Evolutionary conservation across 2,888 invertebrate species (phyloP).

Genomic region (Drosophila lutescens): DNA sequence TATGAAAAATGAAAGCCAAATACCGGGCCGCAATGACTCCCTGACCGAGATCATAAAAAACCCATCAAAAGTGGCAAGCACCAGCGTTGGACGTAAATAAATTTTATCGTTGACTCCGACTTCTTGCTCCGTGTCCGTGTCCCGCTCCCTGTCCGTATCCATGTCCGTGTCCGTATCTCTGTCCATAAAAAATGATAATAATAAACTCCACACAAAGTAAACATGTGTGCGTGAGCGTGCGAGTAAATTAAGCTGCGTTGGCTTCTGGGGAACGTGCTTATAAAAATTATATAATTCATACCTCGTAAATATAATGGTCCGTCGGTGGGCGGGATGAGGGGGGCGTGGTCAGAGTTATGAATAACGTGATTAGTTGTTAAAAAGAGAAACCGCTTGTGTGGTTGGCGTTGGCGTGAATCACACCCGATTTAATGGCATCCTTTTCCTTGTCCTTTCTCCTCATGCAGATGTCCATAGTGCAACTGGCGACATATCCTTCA

Average conservation of each 20-base stretch:
- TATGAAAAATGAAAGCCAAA: slow-evolving; percentile 24
- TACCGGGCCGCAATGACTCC: slow-evolving; percentile 38
- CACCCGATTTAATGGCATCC: slow-evolving; percentile 24
- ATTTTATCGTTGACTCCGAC: slow-evolving; percentile 60
- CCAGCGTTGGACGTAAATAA: slow-evolving; percentile 68
- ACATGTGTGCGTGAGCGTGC: slow-evolving; percentile 72
- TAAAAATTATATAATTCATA: slow-evolving; percentile 79
- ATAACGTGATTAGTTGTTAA: slow-evolving; percentile 79
- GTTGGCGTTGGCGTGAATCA: slow-evolving; percentile 18
- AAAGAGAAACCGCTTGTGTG: slow-evolving; percentile 41
- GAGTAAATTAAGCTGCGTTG: slow-evolving; percentile 73
- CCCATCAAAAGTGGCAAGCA: slow-evolving; percentile 75
- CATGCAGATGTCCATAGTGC: slow-evolving; percentile 77
- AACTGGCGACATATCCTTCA: slow-evolving; percentile 83
- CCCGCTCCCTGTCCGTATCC: slow-evolving; percentile 2
- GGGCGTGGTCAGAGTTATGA: slow-evolving; percentile 68
- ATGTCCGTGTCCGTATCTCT: slow-evolving; percentile 7
- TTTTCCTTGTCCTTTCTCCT: slow-evolving; percentile 17
- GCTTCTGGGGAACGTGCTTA: slow-evolving; percentile 70
- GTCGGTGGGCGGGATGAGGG: slow-evolving; percentile 33
- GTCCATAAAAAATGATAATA: slow-evolving; percentile 77
- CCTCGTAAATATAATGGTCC: slow-evolving; percentile 74
- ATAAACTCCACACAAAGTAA: slow-evolving; percentile 78
- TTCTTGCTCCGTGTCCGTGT: background rate
- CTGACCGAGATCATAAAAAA: slow-evolving; percentile 64